These are phyloP conservation scores for Diarsia rubi DNA, from an alignment of 2,888 invertebrate genomes.

Conservation along the genomic window DNA sequence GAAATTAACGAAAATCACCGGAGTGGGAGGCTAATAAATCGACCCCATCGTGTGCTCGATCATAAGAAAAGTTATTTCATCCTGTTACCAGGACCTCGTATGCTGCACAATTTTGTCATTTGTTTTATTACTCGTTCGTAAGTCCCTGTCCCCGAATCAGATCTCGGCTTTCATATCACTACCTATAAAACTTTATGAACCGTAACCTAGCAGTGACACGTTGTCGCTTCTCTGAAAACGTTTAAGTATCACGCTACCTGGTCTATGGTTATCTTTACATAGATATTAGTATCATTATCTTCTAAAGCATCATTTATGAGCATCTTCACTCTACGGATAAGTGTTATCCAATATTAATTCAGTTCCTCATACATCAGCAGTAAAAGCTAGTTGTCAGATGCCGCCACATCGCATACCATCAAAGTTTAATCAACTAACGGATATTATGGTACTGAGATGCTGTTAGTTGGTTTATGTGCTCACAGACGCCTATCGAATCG, in stretches of 20 bases:
- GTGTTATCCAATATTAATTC: constrained; percentile 38
- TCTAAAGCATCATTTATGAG: constrained; percentile 1
- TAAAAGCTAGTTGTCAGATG: constrained; percentile 57
- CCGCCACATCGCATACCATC: constrained; percentile 33
- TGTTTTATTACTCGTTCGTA: constrained; percentile 69
- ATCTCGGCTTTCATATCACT: constrained; percentile 33
- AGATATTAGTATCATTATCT: not conserved
- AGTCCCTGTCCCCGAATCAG: constrained; percentile 31
- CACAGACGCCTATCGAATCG: constrained; percentile 13
- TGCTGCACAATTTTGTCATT: constrained; percentile 79
- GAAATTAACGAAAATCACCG: constrained; percentile 81
- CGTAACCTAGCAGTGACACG: not conserved
- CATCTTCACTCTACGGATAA: constrained; percentile 5
- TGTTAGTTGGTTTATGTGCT: constrained; percentile 24
- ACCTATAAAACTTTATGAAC: constrained; percentile 20
- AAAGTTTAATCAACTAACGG: constrained; percentile 69
- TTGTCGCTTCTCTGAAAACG: constrained; percentile 14
- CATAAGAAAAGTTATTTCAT: constrained; percentile 82
- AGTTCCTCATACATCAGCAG: constrained; percentile 32
- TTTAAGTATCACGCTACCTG: not conserved
- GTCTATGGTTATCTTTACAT: not conserved
- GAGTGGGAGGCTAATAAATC: constrained; percentile 79
- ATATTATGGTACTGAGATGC: constrained; percentile 67
- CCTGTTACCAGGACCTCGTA: constrained; percentile 75
- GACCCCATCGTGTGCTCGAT: constrained; percentile 77